These are phyloP conservation scores for Cryptoleucopteryx plumbea DNA, from an alignment of 2,113 vertebrate genomes.

Conservation along the genomic window DNA sequence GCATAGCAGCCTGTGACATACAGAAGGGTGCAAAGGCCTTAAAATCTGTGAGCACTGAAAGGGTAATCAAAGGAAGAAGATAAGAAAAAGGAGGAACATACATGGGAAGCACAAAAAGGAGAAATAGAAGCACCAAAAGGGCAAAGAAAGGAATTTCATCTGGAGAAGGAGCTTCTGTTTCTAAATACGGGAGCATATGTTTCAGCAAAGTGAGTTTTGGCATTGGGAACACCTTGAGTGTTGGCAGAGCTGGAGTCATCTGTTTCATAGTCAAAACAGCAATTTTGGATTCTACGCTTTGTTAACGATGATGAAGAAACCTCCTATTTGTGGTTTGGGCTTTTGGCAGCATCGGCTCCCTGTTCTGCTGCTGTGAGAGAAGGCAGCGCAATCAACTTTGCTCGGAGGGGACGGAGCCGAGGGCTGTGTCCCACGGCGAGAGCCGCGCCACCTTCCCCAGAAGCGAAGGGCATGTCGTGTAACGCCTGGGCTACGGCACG, in stretches of 20 bases:
- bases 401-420: fast-evolving
- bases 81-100: background rate
- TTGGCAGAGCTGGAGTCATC: conserved; percentile 35
- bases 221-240: conserved; percentile 10
- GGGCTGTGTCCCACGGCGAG: fast-evolving
- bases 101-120: background rate
- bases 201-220: conserved; percentile 33
- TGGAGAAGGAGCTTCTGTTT: background rate
- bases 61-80: background rate
- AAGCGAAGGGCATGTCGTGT: fast-evolving
- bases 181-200: background rate
- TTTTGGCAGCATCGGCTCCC: background rate
- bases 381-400: background rate
- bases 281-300: background rate
- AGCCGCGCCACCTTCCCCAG: fast-evolving
- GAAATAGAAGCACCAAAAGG: background rate
- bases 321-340: background rate
- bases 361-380: background rate
- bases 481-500: fast-evolving
- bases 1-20: background rate
- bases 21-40: background rate
- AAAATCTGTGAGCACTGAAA: background rate
- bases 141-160: background rate
- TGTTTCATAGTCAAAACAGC: conserved; percentile 23
- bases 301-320: conserved; percentile 26